phyloP scores from a whole-genome alignment of 2,888 invertebrate species.

The Cosmia pyralina region DNA sequence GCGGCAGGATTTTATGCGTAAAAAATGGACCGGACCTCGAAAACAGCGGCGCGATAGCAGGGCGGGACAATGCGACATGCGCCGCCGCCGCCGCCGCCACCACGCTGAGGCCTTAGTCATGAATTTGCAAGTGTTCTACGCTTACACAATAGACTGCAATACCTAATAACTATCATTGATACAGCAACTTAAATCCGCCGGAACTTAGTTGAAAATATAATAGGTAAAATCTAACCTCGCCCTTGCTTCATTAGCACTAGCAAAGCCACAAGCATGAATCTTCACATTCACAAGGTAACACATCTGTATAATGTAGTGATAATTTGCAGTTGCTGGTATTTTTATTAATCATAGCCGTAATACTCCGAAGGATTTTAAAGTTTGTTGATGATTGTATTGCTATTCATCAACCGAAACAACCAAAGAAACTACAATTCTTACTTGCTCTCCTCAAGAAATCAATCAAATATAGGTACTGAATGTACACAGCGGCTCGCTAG shows the following conservation, averaged over 20 bases:
- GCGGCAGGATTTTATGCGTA: too few relatives aligned
- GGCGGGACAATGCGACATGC: too few relatives aligned
- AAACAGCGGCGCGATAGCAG: too few relatives aligned
- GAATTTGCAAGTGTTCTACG: background rate
- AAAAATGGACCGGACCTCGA: too few relatives aligned
- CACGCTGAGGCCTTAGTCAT: too few relatives aligned
- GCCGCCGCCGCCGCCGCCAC: too few relatives aligned
- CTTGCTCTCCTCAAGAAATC: background rate
- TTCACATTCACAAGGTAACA: slow-evolving; percentile 28
- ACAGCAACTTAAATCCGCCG: slow-evolving; percentile 6
- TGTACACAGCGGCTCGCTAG: too few relatives aligned
- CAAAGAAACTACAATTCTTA: background rate
- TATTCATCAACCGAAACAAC: background rate
- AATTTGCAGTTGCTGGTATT: background rate
- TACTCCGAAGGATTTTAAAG: slow-evolving; percentile 28
- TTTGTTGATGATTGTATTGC: slow-evolving; percentile 5
- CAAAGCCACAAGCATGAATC: background rate
- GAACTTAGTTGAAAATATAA: slow-evolving; percentile 16
- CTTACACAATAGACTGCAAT: background rate
- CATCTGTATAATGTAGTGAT: background rate
- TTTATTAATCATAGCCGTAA: slow-evolving; percentile 25
- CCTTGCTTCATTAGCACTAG: slow-evolving; percentile 8
- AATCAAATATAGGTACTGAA: too few relatives aligned
- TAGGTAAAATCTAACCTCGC: slow-evolving; percentile 7
- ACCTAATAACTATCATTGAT: background rate